A percentile compares a stretch with the other conserved stretches of the same genome.
These are phyloP conservation scores for Drosophila truncata DNA, from an alignment of 1,140 invertebrate genomes.

Conservation along the genomic window DNA sequence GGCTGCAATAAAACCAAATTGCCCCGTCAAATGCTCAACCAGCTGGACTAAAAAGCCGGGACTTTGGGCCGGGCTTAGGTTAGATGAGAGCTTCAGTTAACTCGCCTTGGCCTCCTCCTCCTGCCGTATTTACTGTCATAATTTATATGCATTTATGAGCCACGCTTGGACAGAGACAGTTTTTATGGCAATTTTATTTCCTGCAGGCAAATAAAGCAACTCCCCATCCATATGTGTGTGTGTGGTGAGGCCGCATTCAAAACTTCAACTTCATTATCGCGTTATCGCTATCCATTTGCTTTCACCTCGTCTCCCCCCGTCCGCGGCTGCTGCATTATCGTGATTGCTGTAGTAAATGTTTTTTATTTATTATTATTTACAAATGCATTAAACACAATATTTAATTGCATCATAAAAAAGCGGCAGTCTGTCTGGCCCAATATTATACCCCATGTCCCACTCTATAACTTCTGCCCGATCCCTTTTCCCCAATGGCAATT, in stretches of 20 bases:
- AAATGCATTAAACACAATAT: conserved; percentile 82
- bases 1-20: conserved; percentile 54
- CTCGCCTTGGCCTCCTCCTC: background rate
- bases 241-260: conserved; percentile 39
- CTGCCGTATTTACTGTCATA: conserved; percentile 46
- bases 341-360: conserved; percentile 73
- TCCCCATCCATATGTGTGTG: conserved; percentile 16
- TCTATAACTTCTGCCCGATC: conserved; percentile 1
- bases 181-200: conserved; percentile 81
- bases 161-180: conserved; percentile 51
- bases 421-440: conserved; percentile 46
- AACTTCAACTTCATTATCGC: conserved; percentile 73
- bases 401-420: conserved; percentile 69
- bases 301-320: conserved; percentile 3
- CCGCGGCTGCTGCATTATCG: conserved; percentile 46
- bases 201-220: conserved; percentile 69
- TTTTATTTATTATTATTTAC: conserved; percentile 81
- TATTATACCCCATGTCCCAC: conserved; percentile 10
- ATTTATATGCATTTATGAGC: conserved; percentile 72
- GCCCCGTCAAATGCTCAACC: conserved; percentile 42
- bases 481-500: conserved; percentile 29
- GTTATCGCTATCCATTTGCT: conserved; percentile 27
- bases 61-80: conserved; percentile 4
- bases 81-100: conserved; percentile 42
- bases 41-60: conserved; percentile 49